phyloP scores from a whole-genome alignment of 2,113 vertebrate genomes.

The Gavialis gangeticus region DNA sequence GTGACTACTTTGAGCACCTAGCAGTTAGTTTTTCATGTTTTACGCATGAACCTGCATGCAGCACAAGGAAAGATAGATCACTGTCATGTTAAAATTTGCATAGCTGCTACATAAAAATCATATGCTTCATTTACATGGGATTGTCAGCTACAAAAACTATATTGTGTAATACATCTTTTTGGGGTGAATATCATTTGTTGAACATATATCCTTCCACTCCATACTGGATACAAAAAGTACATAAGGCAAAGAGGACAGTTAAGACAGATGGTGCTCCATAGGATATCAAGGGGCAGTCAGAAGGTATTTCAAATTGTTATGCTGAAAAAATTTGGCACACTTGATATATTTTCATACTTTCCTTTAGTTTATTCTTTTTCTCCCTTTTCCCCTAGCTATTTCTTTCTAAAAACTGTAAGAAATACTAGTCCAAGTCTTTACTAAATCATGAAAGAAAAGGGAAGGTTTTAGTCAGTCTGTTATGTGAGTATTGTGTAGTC shows the following conservation, averaged over 20 bases:
- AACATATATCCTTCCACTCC: not conserved
- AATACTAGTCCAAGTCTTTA: conserved; percentile 19
- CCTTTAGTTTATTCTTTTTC: no score
- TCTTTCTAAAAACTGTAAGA: not conserved
- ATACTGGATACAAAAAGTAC: not conserved
- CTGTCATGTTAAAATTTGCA: conserved; percentile 53
- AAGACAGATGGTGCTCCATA: not conserved
- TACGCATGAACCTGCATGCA: conserved; percentile 12
- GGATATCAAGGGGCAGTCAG: not conserved
- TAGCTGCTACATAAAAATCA: conserved; percentile 47
- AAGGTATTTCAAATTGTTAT: not conserved
- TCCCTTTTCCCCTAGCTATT: not conserved
- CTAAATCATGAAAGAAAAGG: conserved; percentile 14
- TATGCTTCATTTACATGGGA: conserved; percentile 50
- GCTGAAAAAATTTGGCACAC: not conserved
- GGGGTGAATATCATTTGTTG: conserved; percentile 11
- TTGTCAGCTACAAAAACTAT: conserved; percentile 28
- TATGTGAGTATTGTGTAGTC: not conserved
- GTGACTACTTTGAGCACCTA: not conserved
- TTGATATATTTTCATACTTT: not conserved
- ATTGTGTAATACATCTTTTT: not conserved
- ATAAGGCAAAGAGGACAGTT: not conserved
- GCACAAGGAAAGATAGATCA: conserved; percentile 36
- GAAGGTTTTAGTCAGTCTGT: conserved; percentile 37
- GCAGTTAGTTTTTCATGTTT: not conserved